Conservation (phyloP, 2,113 vertebrate genomes). For the Pelecanus crispus region DNA sequence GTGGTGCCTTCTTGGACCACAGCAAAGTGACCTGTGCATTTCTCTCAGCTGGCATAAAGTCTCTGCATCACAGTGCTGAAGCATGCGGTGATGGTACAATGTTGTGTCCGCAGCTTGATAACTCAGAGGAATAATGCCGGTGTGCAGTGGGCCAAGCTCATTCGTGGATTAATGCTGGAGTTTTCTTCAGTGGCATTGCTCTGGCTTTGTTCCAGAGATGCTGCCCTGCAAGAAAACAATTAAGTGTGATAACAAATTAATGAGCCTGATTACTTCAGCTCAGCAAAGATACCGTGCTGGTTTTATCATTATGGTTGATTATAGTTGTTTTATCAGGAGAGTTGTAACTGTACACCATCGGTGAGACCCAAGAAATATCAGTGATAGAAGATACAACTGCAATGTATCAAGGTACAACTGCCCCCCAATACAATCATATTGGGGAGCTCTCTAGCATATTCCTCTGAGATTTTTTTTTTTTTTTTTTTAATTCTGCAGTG, state of each 20-base stretch:
- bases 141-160: neutral
- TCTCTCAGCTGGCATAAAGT: neutral
- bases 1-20: neutral
- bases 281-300: neutral
- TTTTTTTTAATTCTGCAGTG: neutral
- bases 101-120: too few relatives aligned
- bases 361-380: neutral
- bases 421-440: fast-evolving
- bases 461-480: neutral
- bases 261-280: neutral
- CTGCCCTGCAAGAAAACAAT: neutral
- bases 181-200: neutral
- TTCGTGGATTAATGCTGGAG: neutral
- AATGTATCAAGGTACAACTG: neutral
- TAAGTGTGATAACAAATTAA: neutral
- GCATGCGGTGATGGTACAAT: fast-evolving
- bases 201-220: neutral
- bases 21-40: neutral
- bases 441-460: neutral
- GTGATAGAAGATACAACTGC: neutral
- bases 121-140: fast-evolving
- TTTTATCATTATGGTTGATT: neutral
- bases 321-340: neutral
- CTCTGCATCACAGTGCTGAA: neutral
- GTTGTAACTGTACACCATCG: neutral